These are phyloP conservation scores for Drosophila recens DNA, from an alignment of 2,888 invertebrate species.

Conservation along the genomic window DNA sequence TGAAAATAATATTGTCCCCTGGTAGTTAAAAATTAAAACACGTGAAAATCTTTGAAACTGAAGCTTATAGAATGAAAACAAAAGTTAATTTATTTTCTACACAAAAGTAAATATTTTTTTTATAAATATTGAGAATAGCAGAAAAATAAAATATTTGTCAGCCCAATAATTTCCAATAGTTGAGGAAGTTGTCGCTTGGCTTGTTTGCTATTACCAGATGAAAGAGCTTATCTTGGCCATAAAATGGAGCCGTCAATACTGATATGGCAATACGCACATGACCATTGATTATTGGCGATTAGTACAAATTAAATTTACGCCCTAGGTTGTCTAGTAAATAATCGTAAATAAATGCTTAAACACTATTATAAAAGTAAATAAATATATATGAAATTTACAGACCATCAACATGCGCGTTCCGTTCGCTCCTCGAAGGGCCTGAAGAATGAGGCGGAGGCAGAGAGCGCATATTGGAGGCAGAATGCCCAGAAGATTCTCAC, in stretches of 20 bases:
- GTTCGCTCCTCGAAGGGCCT: conserved; percentile 36
- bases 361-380: not conserved
- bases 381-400: conserved; percentile 47
- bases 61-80: too few species aligned
- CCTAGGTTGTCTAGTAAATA: conserved; percentile 7
- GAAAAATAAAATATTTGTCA: not conserved
- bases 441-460: conserved; percentile 69
- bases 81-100: too few species aligned
- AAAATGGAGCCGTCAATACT: conserved; percentile 8
- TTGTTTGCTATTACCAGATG: conserved; percentile 2
- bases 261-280: conserved; percentile 41
- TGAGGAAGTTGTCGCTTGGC: not conserved
- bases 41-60: too few species aligned
- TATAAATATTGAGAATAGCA: too few species aligned
- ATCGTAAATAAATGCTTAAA: not conserved
- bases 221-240: conserved; percentile 32
- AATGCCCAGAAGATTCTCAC: conserved; percentile 80
- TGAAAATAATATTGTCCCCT: too few species aligned
- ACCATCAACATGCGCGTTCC: conserved; percentile 45
- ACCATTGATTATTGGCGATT: conserved; percentile 40
- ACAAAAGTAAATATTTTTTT: too few species aligned
- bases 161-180: not conserved
- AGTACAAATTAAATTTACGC: conserved; percentile 13
- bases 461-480: conserved; percentile 80
- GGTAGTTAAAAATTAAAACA: too few species aligned